Percentiles rank a stretch among this genome's conserved stretches.
Evolutionary conservation across 2,888 invertebrate species (phyloP).

Genomic region (Hydraecia micacea): DNA sequence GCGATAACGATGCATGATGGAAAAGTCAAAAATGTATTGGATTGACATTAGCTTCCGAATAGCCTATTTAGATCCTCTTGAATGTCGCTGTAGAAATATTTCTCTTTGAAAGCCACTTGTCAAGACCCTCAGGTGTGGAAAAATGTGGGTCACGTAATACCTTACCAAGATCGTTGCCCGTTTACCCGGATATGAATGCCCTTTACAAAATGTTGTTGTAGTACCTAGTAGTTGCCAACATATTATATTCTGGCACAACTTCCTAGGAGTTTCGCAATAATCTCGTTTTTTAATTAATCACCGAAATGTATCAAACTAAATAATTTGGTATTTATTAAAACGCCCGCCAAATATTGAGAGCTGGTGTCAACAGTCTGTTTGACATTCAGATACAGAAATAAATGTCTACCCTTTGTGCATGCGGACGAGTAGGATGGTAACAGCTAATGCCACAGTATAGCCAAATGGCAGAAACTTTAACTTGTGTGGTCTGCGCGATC

Average conservation of each 20-base stretch:
- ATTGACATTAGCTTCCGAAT: background rate
- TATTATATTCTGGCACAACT: background rate
- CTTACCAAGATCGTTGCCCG: background rate
- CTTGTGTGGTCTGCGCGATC: background rate
- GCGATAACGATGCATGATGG: too few relatives aligned
- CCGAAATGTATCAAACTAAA: background rate
- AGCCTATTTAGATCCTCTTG: background rate
- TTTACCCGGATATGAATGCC: background rate
- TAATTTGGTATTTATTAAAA: slow-evolving; percentile 21
- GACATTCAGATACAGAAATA: slow-evolving; percentile 66
- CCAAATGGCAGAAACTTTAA: slow-evolving; percentile 19
- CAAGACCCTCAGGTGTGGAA: background rate
- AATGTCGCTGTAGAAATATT: background rate
- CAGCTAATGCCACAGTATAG: slow-evolving; percentile 30
- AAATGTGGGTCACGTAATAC: background rate
- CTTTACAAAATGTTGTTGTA: background rate
- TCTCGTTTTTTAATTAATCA: too few relatives aligned
- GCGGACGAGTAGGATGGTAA: slow-evolving; percentile 60
- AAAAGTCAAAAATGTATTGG: too few relatives aligned
- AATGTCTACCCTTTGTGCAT: slow-evolving; percentile 65
- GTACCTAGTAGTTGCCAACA: background rate
- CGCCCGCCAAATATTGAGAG: slow-evolving; percentile 50
- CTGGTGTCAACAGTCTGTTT: slow-evolving; percentile 56
- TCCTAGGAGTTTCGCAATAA: background rate
- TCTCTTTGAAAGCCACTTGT: background rate